phyloP scores from a whole-genome alignment of 2,797 vertebrate species.

The Spea hammondii region DNA sequence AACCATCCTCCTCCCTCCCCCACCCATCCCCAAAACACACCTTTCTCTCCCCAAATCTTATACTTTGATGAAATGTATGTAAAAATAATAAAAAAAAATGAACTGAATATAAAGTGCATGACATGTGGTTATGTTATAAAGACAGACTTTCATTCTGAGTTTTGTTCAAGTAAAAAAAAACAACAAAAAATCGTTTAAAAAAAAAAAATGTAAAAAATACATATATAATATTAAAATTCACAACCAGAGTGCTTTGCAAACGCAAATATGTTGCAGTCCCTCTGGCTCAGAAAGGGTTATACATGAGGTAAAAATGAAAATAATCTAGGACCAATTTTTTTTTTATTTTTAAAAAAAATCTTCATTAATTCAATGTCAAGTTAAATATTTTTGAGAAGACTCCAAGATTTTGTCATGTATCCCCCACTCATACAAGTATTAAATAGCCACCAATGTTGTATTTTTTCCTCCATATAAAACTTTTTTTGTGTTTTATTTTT shows the following conservation, averaged over 20 bases:
- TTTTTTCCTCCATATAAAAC: constrained; percentile 39
- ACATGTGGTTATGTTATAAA: constrained; percentile 44
- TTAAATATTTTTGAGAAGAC: constrained; percentile 19
- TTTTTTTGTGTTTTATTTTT: constrained; percentile 30
- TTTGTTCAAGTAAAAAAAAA: constrained; percentile 48
- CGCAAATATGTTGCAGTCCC: background rate
- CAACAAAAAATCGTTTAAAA: background rate
- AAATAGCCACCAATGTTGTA: constrained; percentile 40
- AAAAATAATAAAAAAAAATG: constrained; percentile 28
- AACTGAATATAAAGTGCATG: constrained; percentile 52
- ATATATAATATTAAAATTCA: background rate
- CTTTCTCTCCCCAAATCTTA: constrained; percentile 36
- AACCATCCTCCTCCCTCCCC: constrained; percentile 6
- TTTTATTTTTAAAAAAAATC: background rate
- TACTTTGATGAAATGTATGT: constrained; percentile 46
- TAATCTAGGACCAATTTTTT: background rate
- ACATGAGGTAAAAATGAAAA: constrained; percentile 35
- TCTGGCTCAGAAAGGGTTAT: background rate
- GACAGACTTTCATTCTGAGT: constrained; percentile 22
- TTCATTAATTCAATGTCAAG: constrained; percentile 9
- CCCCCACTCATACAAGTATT: constrained; percentile 37
- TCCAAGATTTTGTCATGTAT: constrained; percentile 32
- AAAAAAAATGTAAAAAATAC: background rate
- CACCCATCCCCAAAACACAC: constrained; percentile 1
- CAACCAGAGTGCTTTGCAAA: background rate